phyloP scores from a whole-genome alignment of 2,113 vertebrate genomes.

The Xiphophorus hellerii region DNA sequence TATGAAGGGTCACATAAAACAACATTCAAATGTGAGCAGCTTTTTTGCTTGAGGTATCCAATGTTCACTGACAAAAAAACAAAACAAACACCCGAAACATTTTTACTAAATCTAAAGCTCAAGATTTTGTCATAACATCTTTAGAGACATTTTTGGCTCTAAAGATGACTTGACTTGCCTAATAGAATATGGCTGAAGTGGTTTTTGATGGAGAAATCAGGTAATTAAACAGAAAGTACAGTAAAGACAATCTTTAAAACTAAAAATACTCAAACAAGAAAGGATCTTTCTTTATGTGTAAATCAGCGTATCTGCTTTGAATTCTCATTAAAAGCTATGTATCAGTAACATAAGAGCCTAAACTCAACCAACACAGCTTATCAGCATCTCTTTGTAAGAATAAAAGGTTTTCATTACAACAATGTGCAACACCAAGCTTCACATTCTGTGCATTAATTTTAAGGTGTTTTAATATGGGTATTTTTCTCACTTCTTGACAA shows the following conservation, averaged over 20 bases:
- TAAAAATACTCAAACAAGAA: neutral
- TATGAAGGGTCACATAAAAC: neutral
- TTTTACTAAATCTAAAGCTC: slow-evolving; percentile 2
- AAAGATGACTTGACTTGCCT: neutral
- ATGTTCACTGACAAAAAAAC: neutral
- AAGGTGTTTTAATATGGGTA: neutral
- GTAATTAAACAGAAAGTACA: neutral
- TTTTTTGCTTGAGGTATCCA: neutral
- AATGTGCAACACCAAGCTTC: neutral
- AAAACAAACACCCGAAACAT: neutral
- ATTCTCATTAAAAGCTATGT: neutral
- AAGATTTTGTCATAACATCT: neutral
- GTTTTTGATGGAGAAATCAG: neutral
- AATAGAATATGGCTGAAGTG: neutral
- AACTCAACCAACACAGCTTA: neutral
- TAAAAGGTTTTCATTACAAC: neutral
- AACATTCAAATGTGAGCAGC: neutral
- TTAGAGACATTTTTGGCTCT: neutral
- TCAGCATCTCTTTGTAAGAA: neutral
- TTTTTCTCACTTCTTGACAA: too few relatives aligned
- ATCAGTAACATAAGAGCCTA: neutral
- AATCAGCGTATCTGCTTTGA: neutral
- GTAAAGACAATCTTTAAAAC: neutral
- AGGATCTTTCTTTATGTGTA: neutral
- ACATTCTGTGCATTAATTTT: too few relatives aligned